Base-by-base conservation (phyloP, 2,888 invertebrate species). In the Deilephila porcellus region DNA sequence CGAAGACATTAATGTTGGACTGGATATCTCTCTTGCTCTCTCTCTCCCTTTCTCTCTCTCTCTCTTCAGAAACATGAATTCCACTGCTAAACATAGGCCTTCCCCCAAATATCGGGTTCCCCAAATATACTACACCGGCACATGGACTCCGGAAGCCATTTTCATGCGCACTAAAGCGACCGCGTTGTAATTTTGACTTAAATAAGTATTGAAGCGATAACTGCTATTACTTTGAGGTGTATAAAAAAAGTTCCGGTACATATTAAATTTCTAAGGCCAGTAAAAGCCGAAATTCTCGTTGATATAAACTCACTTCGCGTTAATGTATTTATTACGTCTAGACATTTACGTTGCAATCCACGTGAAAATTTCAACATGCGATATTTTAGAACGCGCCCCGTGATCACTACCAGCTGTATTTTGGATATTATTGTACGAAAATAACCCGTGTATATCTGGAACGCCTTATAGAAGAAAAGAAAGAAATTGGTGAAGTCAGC, bases 381-480 rank as follows among this genome's bases (percentile, higher is more conserved):
- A 25, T 67, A 67, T 25, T 67, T 67, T 67, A 25, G 45, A 25
- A 17, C 37, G 6, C 17, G 17, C 3, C 20, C 45, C 67, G 20
- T 67, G 67, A 67, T 67, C 14, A 4, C 17, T 14, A 25, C 14
- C 67, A 67, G 45, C 67, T 67, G 67, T 67, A 62, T 62, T 62
- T 32, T 32, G 19, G 29, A 62, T 62, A 14, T 62, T 17, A 62
- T 62, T 62, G 62, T 34, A 63, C 63, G 19, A 37, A 37, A 63
- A 63, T 63, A 63, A 63, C 32, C 0, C 19, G 14, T 53, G 11
- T 25, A 25, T 14, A 45, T 17, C 20, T 67, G 52, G 25, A 67
- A 67, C 52, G 45, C 37, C 20, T 32, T 11, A 45, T 45, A 67
- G 45, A 25, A 64, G 8, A 64, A 45, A 64, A 45, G 20, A 64